A percentile compares a stretch with the other conserved stretches of the same genome.
Evolutionary conservation across 2,797 vertebrate species (phyloP).

Genomic region (Coregonus sp.): DNA sequence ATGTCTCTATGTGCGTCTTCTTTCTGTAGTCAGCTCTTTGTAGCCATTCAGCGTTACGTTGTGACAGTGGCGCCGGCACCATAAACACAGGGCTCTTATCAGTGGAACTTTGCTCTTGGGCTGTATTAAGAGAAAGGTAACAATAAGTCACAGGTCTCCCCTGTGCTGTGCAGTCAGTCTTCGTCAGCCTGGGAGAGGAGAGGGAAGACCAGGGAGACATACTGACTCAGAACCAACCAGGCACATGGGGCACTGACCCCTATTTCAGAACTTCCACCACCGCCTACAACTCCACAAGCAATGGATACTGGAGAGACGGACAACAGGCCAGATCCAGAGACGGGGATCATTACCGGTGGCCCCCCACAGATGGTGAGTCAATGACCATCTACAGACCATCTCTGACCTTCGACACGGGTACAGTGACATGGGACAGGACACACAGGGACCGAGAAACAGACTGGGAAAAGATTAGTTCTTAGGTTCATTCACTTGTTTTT

Average conservation of each 20-base stretch:
- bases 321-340: conserved; percentile 56
- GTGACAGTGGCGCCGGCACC: conserved; percentile 34
- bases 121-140: conserved; percentile 57
- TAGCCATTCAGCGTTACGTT: conserved; percentile 22
- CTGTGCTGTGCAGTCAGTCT: conserved; percentile 1
- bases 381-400: background rate
- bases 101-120: conserved; percentile 76
- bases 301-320: conserved; percentile 23
- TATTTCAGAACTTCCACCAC: conserved; percentile 25
- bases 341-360: conserved; percentile 17
- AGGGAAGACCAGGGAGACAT: conserved; percentile 3
- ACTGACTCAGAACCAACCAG: conserved; percentile 11
- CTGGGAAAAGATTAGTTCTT: too few species aligned
- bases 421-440: too few species aligned
- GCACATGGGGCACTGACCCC: conserved; percentile 42
- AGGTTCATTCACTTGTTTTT: too few species aligned
- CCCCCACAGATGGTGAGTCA: conserved; percentile 63
- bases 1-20: conserved; percentile 1
- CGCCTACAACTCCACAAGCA: background rate
- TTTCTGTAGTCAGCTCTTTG: conserved; percentile 30
- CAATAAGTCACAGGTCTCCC: background rate
- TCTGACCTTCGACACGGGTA: background rate
- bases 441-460: too few species aligned
- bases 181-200: background rate
- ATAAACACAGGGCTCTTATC: conserved; percentile 74